Conservation (phyloP, 2,888 invertebrate genomes). For the Rhimphoctona megacephalus region DNA sequence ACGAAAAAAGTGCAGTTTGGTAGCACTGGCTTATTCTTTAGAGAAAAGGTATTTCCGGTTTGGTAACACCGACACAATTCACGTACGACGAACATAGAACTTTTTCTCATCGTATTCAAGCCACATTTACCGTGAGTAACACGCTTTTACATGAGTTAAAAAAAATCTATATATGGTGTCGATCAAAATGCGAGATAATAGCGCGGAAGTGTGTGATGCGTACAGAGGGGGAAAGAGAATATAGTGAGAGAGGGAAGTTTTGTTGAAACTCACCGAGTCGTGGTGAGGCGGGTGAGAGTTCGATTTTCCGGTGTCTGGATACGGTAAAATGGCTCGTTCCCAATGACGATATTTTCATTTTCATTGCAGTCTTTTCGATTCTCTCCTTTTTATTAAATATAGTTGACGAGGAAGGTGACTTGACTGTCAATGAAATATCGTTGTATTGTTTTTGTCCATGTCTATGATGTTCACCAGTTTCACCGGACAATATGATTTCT, state of each 20-base stretch:
- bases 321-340: slow-evolving; percentile 85
- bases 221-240: background rate
- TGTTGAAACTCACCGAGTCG: slow-evolving; percentile 71
- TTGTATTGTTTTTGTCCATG: slow-evolving; percentile 54
- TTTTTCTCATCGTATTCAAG: slow-evolving; percentile 27
- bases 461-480: slow-evolving; percentile 71
- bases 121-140: slow-evolving; percentile 14
- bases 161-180: slow-evolving; percentile 1
- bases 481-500: slow-evolving; percentile 76
- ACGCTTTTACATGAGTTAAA: slow-evolving; percentile 23
- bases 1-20: background rate
- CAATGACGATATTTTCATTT: slow-evolving; percentile 45
- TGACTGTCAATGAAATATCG: slow-evolving; percentile 29
- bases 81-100: background rate
- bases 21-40: background rate
- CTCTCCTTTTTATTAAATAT: slow-evolving; percentile 35
- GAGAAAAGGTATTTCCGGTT: slow-evolving; percentile 33
- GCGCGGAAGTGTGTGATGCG: slow-evolving; percentile 18
- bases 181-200: slow-evolving; percentile 34
- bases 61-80: slow-evolving; percentile 6
- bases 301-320: slow-evolving; percentile 88
- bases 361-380: slow-evolving; percentile 40
- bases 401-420: slow-evolving; percentile 65
- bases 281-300: slow-evolving; percentile 85
- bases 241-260: background rate